Evolutionary conservation across 2,888 invertebrate species (phyloP), one percentile per base, ranked within the genome.

Genomic region (Phengaris arion): DNA sequence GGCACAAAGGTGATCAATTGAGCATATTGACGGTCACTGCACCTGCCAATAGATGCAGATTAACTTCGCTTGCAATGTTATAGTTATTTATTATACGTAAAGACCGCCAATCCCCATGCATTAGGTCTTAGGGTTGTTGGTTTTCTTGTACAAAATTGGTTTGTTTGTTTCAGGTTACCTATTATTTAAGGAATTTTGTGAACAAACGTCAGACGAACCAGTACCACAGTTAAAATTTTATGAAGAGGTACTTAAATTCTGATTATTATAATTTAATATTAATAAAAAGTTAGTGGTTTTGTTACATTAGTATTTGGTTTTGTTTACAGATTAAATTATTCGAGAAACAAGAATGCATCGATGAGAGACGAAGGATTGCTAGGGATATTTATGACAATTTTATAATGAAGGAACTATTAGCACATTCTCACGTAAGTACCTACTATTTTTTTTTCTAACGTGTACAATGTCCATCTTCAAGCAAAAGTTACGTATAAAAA

Each of bases 391-490:
- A 99, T 94, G 99, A 99, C 94, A 99, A 98, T 95, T 99, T 98
- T 95, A 99, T 99, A 89, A 99, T 99, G 99, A 99, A 99, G 93
- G 99, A 99, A 95, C 96, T 99, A 90, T 95, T 99, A 90, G 98
- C 99, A 82, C 98, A 99, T 94, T 97, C 99, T 85, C 99, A 99
- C 95, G 99, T 99, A 95, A 97, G 97, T 96, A 84, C 59, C 35
- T 35, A 35, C 35, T 35, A 35, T 59, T 9, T 59, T 59, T 59
- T 15, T 22, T 59, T 22, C 0, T 59, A 59, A 59, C 22, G 15
- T 59, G 15, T 15, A 22, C 9, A 22, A 22, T 22, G 22, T 22
- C 0, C 22, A 22, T 22, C 22, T 22, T 22, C 22, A 22, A 35
- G 35, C 35, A 35, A 35, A 35, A 35, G 35, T 35, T 35, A 35